These are phyloP conservation scores for Andrena cerasifolii DNA, from an alignment of 1,140 invertebrate species.

Conservation along the genomic window DNA sequence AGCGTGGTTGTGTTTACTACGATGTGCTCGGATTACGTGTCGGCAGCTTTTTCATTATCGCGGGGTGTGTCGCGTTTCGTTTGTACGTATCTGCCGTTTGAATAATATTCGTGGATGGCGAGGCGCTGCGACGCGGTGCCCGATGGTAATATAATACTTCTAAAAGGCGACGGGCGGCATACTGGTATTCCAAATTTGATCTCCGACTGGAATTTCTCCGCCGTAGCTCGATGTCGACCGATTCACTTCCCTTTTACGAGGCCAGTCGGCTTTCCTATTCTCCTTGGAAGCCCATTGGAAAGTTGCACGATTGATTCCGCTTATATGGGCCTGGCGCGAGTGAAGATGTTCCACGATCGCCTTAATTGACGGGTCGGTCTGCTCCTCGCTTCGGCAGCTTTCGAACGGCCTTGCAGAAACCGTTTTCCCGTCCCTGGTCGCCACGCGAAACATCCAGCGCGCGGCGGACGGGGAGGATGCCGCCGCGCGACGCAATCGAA, in stretches of 20 bases:
- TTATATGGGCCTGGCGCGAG: conserved; percentile 37
- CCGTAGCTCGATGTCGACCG: no score
- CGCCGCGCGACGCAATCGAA: conserved; percentile 4
- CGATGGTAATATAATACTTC: neutral
- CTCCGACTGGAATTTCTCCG: no score
- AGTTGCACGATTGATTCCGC: conserved; percentile 52
- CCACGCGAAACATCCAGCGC: conserved; percentile 25
- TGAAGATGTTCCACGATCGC: conserved; percentile 39
- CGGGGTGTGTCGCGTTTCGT: conserved; percentile 16
- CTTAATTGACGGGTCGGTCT: conserved; percentile 43
- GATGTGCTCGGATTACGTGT: conserved; percentile 27
- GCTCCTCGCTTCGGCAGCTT: conserved; percentile 34
- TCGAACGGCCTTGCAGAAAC: conserved; percentile 54
- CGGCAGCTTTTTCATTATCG: conserved; percentile 11
- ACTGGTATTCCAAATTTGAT: no score
- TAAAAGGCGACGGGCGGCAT: neutral
- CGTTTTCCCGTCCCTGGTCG: conserved; percentile 36
- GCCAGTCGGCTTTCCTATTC: conserved; percentile 57
- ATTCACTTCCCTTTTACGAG: conserved; percentile 64
- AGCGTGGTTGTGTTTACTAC: conserved; percentile 6
- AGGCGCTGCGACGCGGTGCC: neutral
- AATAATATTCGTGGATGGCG: neutral
- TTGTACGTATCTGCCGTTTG: neutral
- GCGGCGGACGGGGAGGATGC: neutral
- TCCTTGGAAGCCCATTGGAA: conserved; percentile 62